Conservation (phyloP, 2,888 invertebrate species). For the Eueremaeus valkanovi region DNA sequence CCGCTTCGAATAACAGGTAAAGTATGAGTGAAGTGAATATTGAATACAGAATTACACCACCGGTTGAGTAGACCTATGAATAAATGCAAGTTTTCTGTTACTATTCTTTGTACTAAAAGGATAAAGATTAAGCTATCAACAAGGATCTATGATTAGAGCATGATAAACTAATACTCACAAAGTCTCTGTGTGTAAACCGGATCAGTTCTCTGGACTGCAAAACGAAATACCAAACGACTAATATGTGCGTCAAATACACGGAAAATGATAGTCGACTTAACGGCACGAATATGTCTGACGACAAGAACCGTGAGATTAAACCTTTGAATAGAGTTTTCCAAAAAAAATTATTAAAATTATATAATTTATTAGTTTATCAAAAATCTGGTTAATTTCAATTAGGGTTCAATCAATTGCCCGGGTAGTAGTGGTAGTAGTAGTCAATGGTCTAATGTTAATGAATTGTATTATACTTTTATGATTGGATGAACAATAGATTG, state of each 20-base stretch:
- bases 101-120: too few species aligned
- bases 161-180: background rate
- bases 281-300: slow-evolving; percentile 26
- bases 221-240: slow-evolving; percentile 38
- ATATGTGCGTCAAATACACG: slow-evolving; percentile 39
- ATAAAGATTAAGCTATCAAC: too few species aligned
- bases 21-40: background rate
- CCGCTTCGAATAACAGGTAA: slow-evolving; percentile 13
- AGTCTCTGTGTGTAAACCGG: background rate
- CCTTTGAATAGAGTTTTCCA: too few species aligned
- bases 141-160: too few species aligned
- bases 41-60: slow-evolving; percentile 22
- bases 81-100: too few species aligned
- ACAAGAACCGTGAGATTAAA: slow-evolving; percentile 27
- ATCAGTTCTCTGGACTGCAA: slow-evolving; percentile 17
- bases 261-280: slow-evolving; percentile 38
- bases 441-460: background rate
- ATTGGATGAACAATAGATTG: slow-evolving; percentile 43
- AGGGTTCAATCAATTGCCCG: too few species aligned
- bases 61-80: slow-evolving; percentile 12
- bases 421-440: too few species aligned
- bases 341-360: background rate
- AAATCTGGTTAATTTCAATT: too few species aligned
- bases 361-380: too few species aligned
- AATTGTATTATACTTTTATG: slow-evolving; percentile 37